These are phyloP conservation scores for Chrosomus eos DNA, from an alignment of 2,797 vertebrate genomes.

Conservation along the genomic window DNA sequence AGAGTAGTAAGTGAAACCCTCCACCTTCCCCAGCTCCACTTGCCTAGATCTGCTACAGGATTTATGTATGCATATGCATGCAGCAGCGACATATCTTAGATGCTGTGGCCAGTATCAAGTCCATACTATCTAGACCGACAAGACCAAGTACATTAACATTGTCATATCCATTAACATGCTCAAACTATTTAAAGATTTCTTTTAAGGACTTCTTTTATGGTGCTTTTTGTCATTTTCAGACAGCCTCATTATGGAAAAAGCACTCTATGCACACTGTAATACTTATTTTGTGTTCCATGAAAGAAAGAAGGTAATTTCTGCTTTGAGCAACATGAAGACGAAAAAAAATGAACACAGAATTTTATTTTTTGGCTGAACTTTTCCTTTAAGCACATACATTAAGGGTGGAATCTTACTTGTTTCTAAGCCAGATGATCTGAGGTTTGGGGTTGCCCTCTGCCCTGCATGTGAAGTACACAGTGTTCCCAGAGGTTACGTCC, in stretches of 20 bases:
- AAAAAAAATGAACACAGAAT: background rate
- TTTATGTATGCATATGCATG: background rate
- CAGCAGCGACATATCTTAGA: background rate
- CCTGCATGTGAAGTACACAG: slow-evolving; percentile 97
- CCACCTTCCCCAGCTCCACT: background rate
- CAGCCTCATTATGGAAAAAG: background rate
- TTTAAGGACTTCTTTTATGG: background rate
- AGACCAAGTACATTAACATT: background rate
- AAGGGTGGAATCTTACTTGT: slow-evolving; percentile 84
- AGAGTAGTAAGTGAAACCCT: background rate
- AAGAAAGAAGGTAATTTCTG: background rate
- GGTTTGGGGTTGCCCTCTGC: slow-evolving; percentile 99
- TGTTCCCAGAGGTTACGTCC: slow-evolving; percentile 96
- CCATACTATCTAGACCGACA: background rate
- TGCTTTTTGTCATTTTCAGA: slow-evolving; percentile 8
- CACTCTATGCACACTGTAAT: background rate
- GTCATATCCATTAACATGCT: background rate
- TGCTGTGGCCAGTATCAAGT: background rate
- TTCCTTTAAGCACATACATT: background rate
- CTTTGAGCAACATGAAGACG: background rate
- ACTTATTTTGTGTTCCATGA: background rate
- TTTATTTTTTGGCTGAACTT: background rate
- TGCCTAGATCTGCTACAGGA: background rate
- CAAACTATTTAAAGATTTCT: background rate
- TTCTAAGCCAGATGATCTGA: slow-evolving; percentile 99